Evolutionary conservation across 2,797 vertebrate genomes (phyloP), one percentile per base, ranked within the genome.

Genomic region (Sebastes reedi): DNA sequence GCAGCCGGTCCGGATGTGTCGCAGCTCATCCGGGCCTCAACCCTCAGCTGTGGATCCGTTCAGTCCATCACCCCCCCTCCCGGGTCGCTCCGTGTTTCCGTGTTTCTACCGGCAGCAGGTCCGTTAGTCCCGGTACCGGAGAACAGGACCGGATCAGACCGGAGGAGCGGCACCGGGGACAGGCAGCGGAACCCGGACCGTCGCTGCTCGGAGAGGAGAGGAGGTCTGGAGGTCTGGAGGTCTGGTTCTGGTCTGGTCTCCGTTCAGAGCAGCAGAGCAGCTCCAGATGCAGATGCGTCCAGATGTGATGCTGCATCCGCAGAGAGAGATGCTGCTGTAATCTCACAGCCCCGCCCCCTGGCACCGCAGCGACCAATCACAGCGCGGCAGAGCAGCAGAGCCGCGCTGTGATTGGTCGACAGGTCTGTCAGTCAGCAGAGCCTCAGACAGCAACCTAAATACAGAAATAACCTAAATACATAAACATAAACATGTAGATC

Each of bases 271-370:
- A 32, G 32, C 74, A 88, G 66, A 80, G 77, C 86, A 81, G 85
- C 79, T 88, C 89, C 90, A 92, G 92, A 91, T 93, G 32, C 32
- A 32, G 32, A 32, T 32, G 32, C 32, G 93, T 88, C 90, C 80
- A 32, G 32, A 32, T 32, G 32, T 32, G 32, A 32, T 32, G 84
- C 83, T 83, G 91, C 81, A 82, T 91, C 88, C 70, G 92, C 81
- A 72, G 82, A 74, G 65, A 67, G 46, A 34, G 84, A 52, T 82
- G 92, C 84, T 67, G 92, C 85, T 70, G 84, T 81, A 83, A 88
- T 86, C 84, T 84, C 59, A 25, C 29, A 9, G 76, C 58, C 86
- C 89, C 89, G 88, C 90, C 93, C 92, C 75, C 82, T 12, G 39
- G 6, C 18, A 67, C 24, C n/a, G 0, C 4, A 1, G 6, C 5